Percentiles rank a stretch among this genome's conserved stretches.
Conservation (phyloP, 2,797 vertebrate species). For the Apogon talboti region DNA sequence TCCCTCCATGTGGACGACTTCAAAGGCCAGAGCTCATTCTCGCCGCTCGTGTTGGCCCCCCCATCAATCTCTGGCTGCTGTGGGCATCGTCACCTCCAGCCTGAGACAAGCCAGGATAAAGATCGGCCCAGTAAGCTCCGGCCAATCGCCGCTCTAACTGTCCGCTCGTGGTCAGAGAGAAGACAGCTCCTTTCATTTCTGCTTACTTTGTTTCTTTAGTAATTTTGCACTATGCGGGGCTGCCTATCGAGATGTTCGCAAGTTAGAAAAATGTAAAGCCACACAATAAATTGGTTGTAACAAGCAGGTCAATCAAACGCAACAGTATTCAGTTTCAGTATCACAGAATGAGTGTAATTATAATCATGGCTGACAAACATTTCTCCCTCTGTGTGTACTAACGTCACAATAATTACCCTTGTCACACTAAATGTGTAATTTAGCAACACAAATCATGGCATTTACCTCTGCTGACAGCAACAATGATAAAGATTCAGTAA, state of each 20-base stretch:
- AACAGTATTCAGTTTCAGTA: slow-evolving; percentile 65
- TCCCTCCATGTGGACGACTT: slow-evolving; percentile 93
- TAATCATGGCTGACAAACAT: slow-evolving; percentile 74
- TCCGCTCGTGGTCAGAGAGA: slow-evolving; percentile 46
- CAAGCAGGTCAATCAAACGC: slow-evolving; percentile 68
- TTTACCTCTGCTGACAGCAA: slow-evolving; percentile 73
- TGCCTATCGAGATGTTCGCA: slow-evolving; percentile 9
- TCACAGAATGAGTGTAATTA: slow-evolving; percentile 70
- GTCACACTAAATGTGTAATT: slow-evolving; percentile 76
- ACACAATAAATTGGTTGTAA: slow-evolving; percentile 57
- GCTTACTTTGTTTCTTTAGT: slow-evolving; percentile 24
- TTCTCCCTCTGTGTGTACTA: slow-evolving; percentile 62
- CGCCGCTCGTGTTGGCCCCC: slow-evolving; percentile 88
- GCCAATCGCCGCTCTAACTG: slow-evolving; percentile 61
- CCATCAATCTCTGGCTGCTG: slow-evolving; percentile 94
- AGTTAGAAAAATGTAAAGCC: slow-evolving; percentile 33
- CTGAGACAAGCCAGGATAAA: slow-evolving; percentile 74
- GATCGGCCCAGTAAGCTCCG: slow-evolving; percentile 53
- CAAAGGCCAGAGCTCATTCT: slow-evolving; percentile 91
- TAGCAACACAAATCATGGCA: slow-evolving; percentile 65
- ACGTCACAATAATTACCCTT: slow-evolving; percentile 77
- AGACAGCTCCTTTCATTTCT: slow-evolving; percentile 31
- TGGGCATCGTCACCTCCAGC: slow-evolving; percentile 80
- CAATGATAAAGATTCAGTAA: slow-evolving; percentile 69
- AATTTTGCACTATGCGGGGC: neutral